A percentile compares a stretch with the other conserved stretches of the same genome.
Conservation (phyloP, 2,797 vertebrate species). For the Tachyglossus aculeatus region DNA sequence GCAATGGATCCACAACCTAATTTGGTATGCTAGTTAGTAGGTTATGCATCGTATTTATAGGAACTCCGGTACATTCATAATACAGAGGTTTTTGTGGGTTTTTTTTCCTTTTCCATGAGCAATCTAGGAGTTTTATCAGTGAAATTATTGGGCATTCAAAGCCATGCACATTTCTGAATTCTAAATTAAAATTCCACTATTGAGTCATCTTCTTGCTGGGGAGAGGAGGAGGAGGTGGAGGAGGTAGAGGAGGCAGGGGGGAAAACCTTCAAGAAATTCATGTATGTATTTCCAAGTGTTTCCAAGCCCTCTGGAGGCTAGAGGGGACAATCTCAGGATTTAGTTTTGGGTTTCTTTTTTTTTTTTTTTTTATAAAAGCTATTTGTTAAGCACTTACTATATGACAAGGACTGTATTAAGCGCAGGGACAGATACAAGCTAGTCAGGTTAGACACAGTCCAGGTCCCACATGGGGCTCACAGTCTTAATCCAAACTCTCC, state of each 20-base stretch:
- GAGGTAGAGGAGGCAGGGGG: conserved; percentile 9
- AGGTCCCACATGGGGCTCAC: not conserved
- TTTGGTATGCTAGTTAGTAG: conserved; percentile 27
- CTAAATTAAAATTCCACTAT: conserved; percentile 15
- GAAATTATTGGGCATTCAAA: conserved; percentile 27
- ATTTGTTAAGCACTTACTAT: not conserved
- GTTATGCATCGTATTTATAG: conserved; percentile 35
- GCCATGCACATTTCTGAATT: conserved; percentile 5
- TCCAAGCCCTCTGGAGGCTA: not conserved
- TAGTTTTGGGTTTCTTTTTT: conserved; percentile 1
- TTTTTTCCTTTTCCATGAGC: conserved; percentile 5
- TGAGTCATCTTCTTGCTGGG: conserved; percentile 1
- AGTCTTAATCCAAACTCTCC: no score
- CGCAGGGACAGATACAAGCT: not conserved
- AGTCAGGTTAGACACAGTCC: not conserved
- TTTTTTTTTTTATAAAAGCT: not conserved
- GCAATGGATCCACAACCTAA: conserved; percentile 44
- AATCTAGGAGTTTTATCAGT: conserved; percentile 31
- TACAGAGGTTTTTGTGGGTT: not conserved
- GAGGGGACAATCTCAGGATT: not conserved
- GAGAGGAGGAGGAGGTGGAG: no score
- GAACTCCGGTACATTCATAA: conserved; percentile 16
- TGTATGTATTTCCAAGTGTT: not conserved
- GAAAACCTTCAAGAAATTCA: not conserved
- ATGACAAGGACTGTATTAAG: not conserved